Percentiles rank a stretch among this genome's conserved stretches.
These are phyloP conservation scores for Aphaenogaster ashmeadi DNA, from an alignment of 1,140 invertebrate species.

Conservation along the genomic window DNA sequence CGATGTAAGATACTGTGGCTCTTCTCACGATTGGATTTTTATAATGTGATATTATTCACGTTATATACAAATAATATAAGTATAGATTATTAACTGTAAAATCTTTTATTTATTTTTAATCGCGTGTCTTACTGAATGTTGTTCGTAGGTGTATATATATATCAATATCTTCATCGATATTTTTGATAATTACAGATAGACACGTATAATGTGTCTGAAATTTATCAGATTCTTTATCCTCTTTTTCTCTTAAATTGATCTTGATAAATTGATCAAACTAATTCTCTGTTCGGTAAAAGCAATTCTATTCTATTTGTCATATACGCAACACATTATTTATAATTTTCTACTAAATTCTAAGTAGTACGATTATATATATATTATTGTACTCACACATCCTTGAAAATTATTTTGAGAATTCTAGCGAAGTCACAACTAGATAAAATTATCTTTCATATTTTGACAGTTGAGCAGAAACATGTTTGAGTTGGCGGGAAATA, in stretches of 20 bases:
- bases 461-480: conserved; percentile 23
- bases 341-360: conserved; percentile 7
- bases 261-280: too few species aligned
- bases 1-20: neutral
- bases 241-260: neutral
- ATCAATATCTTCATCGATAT: conserved; percentile 52
- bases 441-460: conserved; percentile 46
- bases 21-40: conserved; percentile 7
- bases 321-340: neutral
- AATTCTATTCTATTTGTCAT: neutral
- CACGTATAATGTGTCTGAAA: neutral
- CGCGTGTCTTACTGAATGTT: neutral
- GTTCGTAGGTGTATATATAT: conserved; percentile 51
- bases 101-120: conserved; percentile 2
- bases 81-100: conserved; percentile 19
- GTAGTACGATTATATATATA: neutral
- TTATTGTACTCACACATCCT: neutral
- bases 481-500: conserved; percentile 10
- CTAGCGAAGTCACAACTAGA: neutral
- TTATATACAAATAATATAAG: conserved; percentile 33
- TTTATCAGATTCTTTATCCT: neutral
- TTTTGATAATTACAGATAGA: conserved; percentile 65
- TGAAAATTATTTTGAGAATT: conserved; percentile 40
- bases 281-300: neutral
- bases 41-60: conserved; percentile 67